Percentiles rank a stretch among this genome's conserved stretches.
These are phyloP conservation scores for Ptychoptera albimana DNA, from an alignment of 2,888 invertebrate species.

Conservation along the genomic window DNA sequence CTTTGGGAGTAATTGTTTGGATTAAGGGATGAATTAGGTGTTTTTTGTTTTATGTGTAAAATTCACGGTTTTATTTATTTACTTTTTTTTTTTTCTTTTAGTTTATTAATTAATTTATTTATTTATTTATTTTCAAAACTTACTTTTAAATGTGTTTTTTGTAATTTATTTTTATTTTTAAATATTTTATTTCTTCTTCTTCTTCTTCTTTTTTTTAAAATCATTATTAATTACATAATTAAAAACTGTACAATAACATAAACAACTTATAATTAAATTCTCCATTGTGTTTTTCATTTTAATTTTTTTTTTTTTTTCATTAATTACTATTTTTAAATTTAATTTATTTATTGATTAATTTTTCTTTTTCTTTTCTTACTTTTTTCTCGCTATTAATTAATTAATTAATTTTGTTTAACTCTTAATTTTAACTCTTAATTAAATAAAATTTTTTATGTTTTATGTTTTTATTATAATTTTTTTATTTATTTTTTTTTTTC, in stretches of 20 bases:
- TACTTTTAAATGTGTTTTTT: conserved; percentile 1
- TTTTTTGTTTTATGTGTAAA: no score
- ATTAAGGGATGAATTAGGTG: no score
- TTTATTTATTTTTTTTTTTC: conserved; percentile 2
- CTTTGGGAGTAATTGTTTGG: no score
- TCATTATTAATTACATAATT: neutral
- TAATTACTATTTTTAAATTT: conserved; percentile 11
- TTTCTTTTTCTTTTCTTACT: conserved; percentile 13
- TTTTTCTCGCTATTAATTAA: no score
- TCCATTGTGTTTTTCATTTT: conserved; percentile 26
- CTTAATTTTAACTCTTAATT: conserved; percentile 17
- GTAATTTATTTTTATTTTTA: conserved; percentile 21
- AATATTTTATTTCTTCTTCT: conserved; percentile 23
- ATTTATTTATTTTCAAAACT: neutral
- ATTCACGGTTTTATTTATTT: no score
- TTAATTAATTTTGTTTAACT: conserved; percentile 1
- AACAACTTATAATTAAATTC: conserved; percentile 22
- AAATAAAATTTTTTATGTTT: conserved; percentile 15
- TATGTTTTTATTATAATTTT: neutral
- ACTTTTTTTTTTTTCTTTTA: neutral
- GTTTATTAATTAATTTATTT: conserved; percentile 1
- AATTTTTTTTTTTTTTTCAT: conserved; percentile 27
- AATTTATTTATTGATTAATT: conserved; percentile 27
- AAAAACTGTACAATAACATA: conserved; percentile 7
- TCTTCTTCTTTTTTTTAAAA: conserved; percentile 11